A percentile compares a stretch with the other conserved stretches of the same genome.
phyloP scores from a whole-genome alignment of 2,888 invertebrate species.

The Tiliacea aurago region DNA sequence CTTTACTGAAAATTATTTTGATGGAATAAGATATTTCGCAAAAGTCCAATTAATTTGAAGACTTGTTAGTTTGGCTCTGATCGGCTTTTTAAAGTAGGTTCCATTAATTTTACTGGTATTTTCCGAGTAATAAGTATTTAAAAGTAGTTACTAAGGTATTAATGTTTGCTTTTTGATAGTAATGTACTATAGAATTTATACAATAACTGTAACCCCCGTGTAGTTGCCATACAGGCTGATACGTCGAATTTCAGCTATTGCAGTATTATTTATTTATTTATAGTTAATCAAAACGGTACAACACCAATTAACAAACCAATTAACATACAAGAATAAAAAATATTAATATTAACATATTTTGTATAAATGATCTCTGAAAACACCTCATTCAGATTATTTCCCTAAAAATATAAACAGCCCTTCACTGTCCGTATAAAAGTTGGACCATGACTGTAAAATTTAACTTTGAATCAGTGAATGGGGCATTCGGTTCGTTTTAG shows the following conservation, averaged over 20 bases:
- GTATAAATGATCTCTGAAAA: too few relatives aligned
- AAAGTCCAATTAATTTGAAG: slow-evolving; percentile 50
- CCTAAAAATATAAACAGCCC: neutral
- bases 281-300: too few relatives aligned
- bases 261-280: too few relatives aligned
- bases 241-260: neutral
- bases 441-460: slow-evolving; percentile 21
- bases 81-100: slow-evolving; percentile 24
- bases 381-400: neutral
- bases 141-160: neutral
- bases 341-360: too few relatives aligned
- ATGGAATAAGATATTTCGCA: slow-evolving; percentile 47
- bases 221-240: neutral
- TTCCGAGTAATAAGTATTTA: neutral
- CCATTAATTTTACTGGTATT: slow-evolving; percentile 18
- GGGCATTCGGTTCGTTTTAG: slow-evolving; percentile 33
- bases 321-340: too few relatives aligned
- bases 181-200: neutral
- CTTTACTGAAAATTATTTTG: slow-evolving; percentile 48
- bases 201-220: neutral
- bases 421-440: slow-evolving; percentile 26
- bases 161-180: neutral
- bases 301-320: too few relatives aligned
- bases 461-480: slow-evolving; percentile 30
- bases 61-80: slow-evolving; percentile 32